phyloP scores from a whole-genome alignment of 2,888 invertebrate species.

The Dicycla oo region DNA sequence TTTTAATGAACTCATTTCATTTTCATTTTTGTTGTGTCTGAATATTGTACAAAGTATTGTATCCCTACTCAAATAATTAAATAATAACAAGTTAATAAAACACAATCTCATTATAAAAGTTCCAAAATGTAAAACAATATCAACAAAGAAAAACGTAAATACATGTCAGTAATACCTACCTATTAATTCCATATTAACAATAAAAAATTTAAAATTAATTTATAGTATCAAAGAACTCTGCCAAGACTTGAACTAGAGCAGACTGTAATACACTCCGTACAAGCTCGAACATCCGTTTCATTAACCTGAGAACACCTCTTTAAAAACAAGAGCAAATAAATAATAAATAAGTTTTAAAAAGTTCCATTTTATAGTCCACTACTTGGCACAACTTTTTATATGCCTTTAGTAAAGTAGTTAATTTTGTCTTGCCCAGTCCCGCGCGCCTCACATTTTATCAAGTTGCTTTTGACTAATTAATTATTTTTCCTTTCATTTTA shows the following conservation, averaged over 20 bases:
- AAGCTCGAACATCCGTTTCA: constrained; percentile 22
- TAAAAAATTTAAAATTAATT: too few relatives aligned
- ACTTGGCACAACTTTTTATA: constrained; percentile 68
- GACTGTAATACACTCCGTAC: constrained; percentile 10
- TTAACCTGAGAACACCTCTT: constrained; percentile 18
- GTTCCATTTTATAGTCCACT: constrained; percentile 59
- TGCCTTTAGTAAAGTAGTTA: constrained; percentile 69
- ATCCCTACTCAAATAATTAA: too few relatives aligned
- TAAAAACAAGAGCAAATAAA: constrained; percentile 43
- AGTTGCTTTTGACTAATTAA: constrained; percentile 59
- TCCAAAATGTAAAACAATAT: too few relatives aligned
- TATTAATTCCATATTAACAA: too few relatives aligned
- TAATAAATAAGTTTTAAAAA: constrained; percentile 59
- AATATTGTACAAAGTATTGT: too few relatives aligned
- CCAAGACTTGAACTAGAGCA: background rate
- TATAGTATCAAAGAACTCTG: too few relatives aligned
- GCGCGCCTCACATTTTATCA: constrained; percentile 37
- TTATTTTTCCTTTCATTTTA: constrained; percentile 54
- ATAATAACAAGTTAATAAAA: too few relatives aligned
- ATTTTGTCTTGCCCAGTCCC: constrained; percentile 60
- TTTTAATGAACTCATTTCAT: too few relatives aligned
- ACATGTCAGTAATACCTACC: too few relatives aligned
- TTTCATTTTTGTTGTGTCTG: too few relatives aligned
- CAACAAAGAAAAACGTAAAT: too few relatives aligned
- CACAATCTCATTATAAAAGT: too few relatives aligned